Base-by-base conservation (phyloP, 1,140 invertebrate species). In the Thaumetopoea pityocampa region DNA sequence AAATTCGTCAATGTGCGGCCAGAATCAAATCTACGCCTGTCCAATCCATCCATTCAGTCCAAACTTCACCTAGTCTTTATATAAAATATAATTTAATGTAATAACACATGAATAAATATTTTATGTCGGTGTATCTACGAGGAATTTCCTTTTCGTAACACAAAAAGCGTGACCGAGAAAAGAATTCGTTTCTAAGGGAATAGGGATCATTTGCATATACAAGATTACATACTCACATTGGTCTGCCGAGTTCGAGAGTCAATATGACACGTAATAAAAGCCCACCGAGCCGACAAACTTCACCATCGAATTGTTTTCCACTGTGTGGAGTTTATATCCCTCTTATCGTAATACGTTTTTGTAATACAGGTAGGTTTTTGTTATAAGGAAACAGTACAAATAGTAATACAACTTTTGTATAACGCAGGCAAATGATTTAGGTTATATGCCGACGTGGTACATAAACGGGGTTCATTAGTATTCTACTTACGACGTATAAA, bases 201-300 rank as follows among this genome's bases (percentile, higher is more conserved):
- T 67, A 65, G 60, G 61, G 57, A 53, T 62, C 50, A 73, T 78
- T 74, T 78, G 55, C 68, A 78, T 73, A 73, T 63, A 76, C 67
- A 72, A 62, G 69, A 71, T 73, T 71, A 73, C 72, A 66, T 68
- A 74, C 61, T 69, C 63, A 59, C 59, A 68, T 73, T 65, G 56
- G 60, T 60, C 47, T 51, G 54, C 44, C 38, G 50, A 47, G 51
- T 51, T 51, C 45, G 55, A 52, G 65, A 77, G 59, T 68, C 68
- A 61, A 72, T 73, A 70, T 72, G 60, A 66, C 63, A 67, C 53
- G 65, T 67, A 67, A 70, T 72, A 62, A 64, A 53, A 54, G 52
- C 47, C 60, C 51, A 59, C 52, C 46, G 60, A 54, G 60, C 24
- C 59, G 58, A 36, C 56, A 66, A 67, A 60, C 48, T 67, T 73